Percentiles rank a stretch among this genome's conserved stretches.
These are phyloP conservation scores for Trilocha varians DNA, from an alignment of 2,888 invertebrate species.

Conservation along the genomic window DNA sequence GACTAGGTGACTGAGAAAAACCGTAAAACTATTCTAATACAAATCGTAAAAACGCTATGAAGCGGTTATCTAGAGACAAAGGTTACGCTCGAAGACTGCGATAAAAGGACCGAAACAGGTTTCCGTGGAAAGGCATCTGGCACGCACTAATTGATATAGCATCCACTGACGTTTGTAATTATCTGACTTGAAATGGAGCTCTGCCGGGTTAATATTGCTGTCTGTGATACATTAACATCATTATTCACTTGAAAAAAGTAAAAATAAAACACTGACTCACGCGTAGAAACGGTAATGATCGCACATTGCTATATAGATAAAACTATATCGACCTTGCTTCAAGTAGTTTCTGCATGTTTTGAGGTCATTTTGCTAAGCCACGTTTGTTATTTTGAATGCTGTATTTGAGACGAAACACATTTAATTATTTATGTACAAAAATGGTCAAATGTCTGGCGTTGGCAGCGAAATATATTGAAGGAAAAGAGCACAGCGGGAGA, in stretches of 20 bases:
- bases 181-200: constrained; percentile 20
- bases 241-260: constrained; percentile 1
- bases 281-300: no score
- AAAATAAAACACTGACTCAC: neutral
- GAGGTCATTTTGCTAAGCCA: neutral
- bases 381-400: neutral
- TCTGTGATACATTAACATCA: constrained; percentile 9
- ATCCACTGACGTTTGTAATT: constrained; percentile 50
- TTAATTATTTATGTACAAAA: neutral
- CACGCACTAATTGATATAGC: constrained; percentile 63
- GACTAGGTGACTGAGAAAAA: constrained; percentile 11
- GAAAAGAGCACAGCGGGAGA: neutral
- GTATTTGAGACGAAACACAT: neutral
- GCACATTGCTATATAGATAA: neutral
- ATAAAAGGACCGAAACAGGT: constrained; percentile 61
- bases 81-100: constrained; percentile 32
- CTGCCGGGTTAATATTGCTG: constrained; percentile 14
- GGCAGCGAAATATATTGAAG: neutral
- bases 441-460: neutral
- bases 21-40: constrained; percentile 16
- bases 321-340: neutral
- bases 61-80: constrained; percentile 41
- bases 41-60: constrained; percentile 17
- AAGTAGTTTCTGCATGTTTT: neutral
- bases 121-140: constrained; percentile 59